Percentiles rank a stretch among this genome's conserved stretches.
phyloP scores from a whole-genome alignment of 2,113 vertebrate genomes.

The Haliaeetus leucogaster region DNA sequence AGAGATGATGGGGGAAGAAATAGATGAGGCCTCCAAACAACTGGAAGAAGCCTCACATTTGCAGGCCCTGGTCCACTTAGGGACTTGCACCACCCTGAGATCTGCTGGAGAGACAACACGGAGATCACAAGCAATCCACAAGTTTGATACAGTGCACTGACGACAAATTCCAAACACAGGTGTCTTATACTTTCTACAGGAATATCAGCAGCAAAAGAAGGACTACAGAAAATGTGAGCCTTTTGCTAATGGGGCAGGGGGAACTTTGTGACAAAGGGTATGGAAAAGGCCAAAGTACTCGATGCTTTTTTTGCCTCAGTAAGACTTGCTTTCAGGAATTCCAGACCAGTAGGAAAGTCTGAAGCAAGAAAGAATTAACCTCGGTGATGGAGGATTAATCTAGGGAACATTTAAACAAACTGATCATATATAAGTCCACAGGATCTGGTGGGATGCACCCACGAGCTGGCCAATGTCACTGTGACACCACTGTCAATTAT shows the following conservation, averaged over 20 bases:
- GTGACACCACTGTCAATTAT: neutral
- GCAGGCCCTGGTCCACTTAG: neutral
- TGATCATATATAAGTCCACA: neutral
- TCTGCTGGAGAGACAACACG: neutral
- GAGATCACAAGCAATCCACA: neutral
- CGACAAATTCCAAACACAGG: neutral
- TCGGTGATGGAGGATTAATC: accelerated
- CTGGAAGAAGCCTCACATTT: neutral
- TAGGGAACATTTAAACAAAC: neutral
- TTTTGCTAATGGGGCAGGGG: neutral
- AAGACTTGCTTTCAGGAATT: neutral
- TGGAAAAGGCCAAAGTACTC: neutral
- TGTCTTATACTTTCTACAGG: neutral
- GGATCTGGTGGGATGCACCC: neutral
- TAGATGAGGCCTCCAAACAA: neutral
- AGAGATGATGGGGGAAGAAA: neutral
- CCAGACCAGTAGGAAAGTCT: neutral
- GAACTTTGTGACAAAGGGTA: neutral
- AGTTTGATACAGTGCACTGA: neutral
- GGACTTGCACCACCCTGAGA: neutral
- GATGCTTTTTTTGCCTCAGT: neutral
- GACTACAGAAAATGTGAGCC: neutral
- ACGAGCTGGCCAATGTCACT: neutral
- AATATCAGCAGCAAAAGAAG: neutral
- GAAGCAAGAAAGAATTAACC: neutral